A percentile compares a stretch with the other conserved stretches of the same genome.
phyloP scores from a whole-genome alignment of 2,888 invertebrate genomes.

The Leptinotarsa tumamoca region DNA sequence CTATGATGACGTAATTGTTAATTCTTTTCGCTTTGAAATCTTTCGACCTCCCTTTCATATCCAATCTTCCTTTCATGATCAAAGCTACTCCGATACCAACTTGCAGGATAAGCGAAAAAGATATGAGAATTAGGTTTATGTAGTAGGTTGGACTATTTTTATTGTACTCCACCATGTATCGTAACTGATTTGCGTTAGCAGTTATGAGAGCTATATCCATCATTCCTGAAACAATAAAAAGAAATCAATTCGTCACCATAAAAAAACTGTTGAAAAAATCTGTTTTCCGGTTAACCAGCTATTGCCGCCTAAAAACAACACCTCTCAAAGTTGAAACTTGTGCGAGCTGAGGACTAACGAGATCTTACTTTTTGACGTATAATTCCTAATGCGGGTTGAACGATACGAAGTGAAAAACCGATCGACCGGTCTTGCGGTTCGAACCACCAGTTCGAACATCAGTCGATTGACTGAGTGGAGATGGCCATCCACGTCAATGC shows the following conservation, averaged over 20 bases:
- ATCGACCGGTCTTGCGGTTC: too few relatives aligned
- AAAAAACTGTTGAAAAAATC: too few relatives aligned
- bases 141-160: conserved; percentile 71
- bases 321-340: too few relatives aligned
- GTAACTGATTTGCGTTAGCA: conserved; percentile 78
- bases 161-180: conserved; percentile 74
- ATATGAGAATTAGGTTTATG: conserved; percentile 71
- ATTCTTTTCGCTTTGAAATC: conserved; percentile 67
- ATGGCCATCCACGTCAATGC: too few relatives aligned
- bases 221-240: conserved; percentile 67
- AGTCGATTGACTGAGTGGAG: too few relatives aligned
- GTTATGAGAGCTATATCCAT: conserved; percentile 79
- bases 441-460: too few relatives aligned
- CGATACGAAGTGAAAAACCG: too few relatives aligned
- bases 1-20: conserved; percentile 74
- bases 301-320: too few relatives aligned
- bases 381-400: too few relatives aligned
- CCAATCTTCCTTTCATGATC: conserved; percentile 72
- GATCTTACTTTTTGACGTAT: too few relatives aligned
- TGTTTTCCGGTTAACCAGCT: too few relatives aligned
- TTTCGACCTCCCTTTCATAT: conserved; percentile 69
- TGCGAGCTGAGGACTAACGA: too few relatives aligned
- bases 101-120: conserved; percentile 73
- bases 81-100: conserved; percentile 73
- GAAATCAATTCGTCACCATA: neutral